Evolutionary conservation across 2,113 vertebrate genomes (phyloP).

Genomic region (Rhinogobius similis): DNA sequence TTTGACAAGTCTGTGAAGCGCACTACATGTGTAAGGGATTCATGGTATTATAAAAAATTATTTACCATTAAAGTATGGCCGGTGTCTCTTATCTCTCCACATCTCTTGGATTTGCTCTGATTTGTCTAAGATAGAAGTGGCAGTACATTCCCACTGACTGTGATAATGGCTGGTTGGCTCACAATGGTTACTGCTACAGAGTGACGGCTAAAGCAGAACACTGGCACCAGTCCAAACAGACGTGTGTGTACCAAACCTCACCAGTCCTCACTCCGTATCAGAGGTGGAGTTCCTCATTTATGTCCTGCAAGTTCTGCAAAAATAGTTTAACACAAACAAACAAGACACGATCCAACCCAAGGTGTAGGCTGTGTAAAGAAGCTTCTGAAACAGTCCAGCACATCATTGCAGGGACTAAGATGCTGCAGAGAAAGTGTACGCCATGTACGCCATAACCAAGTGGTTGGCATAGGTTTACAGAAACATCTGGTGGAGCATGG

Average conservation of each 20-base stretch:
- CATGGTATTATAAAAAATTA: too few species aligned
- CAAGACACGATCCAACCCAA: too few species aligned
- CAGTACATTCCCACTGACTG: constrained; percentile 85
- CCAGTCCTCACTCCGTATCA: constrained; percentile 82
- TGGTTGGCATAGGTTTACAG: too few species aligned
- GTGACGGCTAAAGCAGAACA: constrained; percentile 76
- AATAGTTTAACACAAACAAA: too few species aligned
- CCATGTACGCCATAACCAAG: too few species aligned
- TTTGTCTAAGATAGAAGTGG: constrained; percentile 80
- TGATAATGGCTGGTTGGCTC: constrained; percentile 82
- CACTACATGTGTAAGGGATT: too few species aligned
- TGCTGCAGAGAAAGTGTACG: too few species aligned
- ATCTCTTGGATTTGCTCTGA: not conserved
- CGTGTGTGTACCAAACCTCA: constrained; percentile 78
- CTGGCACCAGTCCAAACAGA: constrained; percentile 82
- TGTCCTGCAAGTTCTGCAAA: constrained; percentile 78
- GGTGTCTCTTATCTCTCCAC: not conserved
- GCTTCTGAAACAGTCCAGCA: too few species aligned
- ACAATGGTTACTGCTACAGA: constrained; percentile 86
- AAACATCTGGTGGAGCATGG: too few species aligned
- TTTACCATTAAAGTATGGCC: constrained; percentile 24
- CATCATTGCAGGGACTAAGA: too few species aligned
- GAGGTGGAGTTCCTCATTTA: constrained; percentile 84
- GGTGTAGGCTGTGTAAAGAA: too few species aligned
- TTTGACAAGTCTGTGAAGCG: too few species aligned